These are phyloP conservation scores for Sorex araneus DNA, from an alignment of 2,113 vertebrate genomes.

Conservation along the genomic window DNA sequence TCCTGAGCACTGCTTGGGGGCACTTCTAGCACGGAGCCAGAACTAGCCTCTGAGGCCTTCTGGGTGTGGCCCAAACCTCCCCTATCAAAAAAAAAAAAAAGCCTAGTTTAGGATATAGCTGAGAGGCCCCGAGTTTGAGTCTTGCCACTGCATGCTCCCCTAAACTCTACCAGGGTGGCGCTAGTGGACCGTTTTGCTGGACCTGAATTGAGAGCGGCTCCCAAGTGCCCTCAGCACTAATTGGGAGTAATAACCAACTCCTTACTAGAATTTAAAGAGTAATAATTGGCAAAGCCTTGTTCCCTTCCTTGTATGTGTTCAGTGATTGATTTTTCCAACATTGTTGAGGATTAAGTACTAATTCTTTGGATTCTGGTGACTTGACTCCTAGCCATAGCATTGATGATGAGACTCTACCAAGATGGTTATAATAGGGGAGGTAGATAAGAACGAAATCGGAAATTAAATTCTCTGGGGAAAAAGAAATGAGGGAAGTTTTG, in stretches of 20 bases:
- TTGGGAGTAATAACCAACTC: neutral
- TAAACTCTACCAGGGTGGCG: no score
- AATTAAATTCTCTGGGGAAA: conserved; percentile 13
- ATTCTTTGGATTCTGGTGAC: neutral
- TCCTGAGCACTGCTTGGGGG: neutral
- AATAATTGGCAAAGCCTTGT: neutral
- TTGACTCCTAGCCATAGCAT: conserved; percentile 23
- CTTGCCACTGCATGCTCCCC: no score
- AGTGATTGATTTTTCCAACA: conserved; percentile 38
- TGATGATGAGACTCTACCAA: conserved; percentile 1
- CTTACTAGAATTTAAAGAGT: conserved; percentile 19
- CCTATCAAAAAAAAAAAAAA: no score
- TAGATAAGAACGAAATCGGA: neutral
- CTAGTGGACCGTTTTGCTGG: no score
- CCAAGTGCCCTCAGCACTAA: no score
- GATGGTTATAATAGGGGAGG: neutral
- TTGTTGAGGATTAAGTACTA: neutral
- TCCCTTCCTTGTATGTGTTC: conserved; percentile 11
- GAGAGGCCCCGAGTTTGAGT: no score
- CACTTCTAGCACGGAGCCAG: neutral
- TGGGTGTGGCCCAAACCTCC: no score
- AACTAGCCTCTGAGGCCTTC: no score
- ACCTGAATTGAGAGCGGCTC: no score
- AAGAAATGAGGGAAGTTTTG: neutral
- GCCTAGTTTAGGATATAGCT: no score